Evolutionary conservation across 1,140 invertebrate genomes (phyloP), one percentile per base, ranked within the genome.

Genomic region (Drosophila chauvacae): DNA sequence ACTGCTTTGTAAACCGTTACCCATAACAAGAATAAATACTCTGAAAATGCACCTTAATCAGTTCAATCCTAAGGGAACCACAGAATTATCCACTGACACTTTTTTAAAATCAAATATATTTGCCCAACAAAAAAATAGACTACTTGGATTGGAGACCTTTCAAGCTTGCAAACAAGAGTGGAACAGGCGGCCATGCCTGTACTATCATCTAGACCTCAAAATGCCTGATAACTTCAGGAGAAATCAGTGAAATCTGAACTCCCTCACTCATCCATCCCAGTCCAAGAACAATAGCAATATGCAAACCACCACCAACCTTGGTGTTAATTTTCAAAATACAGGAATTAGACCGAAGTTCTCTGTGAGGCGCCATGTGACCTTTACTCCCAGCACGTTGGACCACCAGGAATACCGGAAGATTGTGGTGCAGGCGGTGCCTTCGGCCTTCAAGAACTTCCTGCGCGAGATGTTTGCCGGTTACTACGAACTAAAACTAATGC

Each of bases 1-100:
- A 45, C 5, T 23, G 44, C 44, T 47, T 14, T 47, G 20, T 23
- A 42, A 42, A 18, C 7, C n/a, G n/a, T 42, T 10, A 4, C 7
- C 7, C 16, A n/a, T 42, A 13, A 20, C 18, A 13, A 4, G 3
- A 26, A 26, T 99, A n/a, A 26, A 26, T 16, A 23, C 11, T 11
- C 4, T 26, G 26, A 26, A 26, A 26, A 26, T 26, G 26, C 26
- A 26, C 6, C 26, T 0, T 26, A 26, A 26, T 26, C 26, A 26
- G 9, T 30, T 30, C 30, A 30, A 30, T 9, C 9, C 30, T 1
- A 30, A 30, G 9, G 30, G 30, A 30, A 26, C 6, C 26, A 3
- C 26, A 26, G 26, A 26, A 26, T 26, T 5, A 26, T 26, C 26
- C 26, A 30, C 30, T 30, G 9, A 30, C 30, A 30, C 9, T 30